Conservation (phyloP, 2,113 vertebrate species). For the Phocoena phocoena region DNA sequence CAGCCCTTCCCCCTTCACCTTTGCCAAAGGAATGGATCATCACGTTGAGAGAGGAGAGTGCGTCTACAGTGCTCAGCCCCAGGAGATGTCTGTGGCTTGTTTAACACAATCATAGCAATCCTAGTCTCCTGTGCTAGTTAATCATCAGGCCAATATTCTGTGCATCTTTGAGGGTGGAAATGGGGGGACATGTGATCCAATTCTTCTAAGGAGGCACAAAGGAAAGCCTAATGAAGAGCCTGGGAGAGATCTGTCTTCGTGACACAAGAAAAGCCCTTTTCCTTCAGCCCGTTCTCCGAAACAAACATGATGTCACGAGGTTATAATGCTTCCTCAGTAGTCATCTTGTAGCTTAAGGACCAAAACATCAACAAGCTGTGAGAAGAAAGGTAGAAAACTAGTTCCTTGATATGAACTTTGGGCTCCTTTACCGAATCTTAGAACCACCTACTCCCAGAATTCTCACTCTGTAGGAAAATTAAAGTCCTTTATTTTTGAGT, state of each 20-base stretch:
- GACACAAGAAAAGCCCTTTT: not conserved
- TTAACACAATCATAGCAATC: not conserved
- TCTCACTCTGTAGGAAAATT: not conserved
- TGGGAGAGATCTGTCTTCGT: not conserved
- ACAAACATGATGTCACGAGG: not conserved
- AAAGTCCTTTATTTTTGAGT: not conserved
- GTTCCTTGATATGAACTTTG: not conserved
- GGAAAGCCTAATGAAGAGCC: not conserved
- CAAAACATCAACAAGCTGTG: not conserved
- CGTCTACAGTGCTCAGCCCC: not conserved
- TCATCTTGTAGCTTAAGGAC: not conserved
- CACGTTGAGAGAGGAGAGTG: not conserved
- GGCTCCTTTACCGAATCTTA: conserved; percentile 4
- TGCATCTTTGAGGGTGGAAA: not conserved
- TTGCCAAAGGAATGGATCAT: not conserved
- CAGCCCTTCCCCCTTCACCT: not conserved
- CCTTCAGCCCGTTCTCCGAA: not conserved
- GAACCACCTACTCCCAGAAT: not conserved
- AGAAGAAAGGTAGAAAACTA: not conserved
- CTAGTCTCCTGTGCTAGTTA: not conserved
- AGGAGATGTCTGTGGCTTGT: not conserved
- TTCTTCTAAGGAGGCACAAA: not conserved
- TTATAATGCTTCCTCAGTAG: not conserved
- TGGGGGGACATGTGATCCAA: not conserved
- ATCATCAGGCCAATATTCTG: not conserved